Conservation (phyloP, 2,113 vertebrate species). For the Gallinago jamesoni region DNA sequence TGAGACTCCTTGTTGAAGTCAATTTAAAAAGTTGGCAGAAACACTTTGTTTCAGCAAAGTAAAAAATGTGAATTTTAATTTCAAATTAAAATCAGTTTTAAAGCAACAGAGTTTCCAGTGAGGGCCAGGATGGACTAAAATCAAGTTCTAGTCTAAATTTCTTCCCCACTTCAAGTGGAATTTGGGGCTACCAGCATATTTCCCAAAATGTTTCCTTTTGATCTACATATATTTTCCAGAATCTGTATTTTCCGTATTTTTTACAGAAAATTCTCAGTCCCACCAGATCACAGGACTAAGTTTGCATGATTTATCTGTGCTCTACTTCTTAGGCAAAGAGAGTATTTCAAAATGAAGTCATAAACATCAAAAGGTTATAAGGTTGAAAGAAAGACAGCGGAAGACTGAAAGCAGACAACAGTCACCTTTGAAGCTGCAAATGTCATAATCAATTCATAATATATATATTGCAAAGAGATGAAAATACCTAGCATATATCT, state of each 20-base stretch:
- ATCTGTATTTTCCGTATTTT: background rate
- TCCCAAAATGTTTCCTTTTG: background rate
- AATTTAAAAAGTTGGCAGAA: background rate
- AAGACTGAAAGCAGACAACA: background rate
- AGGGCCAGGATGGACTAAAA: background rate
- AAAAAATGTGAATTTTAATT: background rate
- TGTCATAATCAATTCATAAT: background rate
- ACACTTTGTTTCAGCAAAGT: background rate
- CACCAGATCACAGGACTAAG: background rate
- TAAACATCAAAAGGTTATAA: background rate
- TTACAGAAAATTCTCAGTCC: background rate
- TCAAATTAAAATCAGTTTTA: background rate
- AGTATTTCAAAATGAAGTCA: background rate
- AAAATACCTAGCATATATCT: background rate
- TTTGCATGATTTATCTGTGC: background rate
- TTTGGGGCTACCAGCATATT: background rate
- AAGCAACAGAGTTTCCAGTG: background rate
- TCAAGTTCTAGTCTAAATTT: background rate
- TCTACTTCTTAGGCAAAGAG: background rate
- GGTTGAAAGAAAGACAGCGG: background rate
- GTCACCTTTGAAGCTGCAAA: background rate
- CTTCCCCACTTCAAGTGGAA: background rate
- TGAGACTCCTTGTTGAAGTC: background rate
- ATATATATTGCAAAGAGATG: background rate
- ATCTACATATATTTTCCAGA: background rate